phyloP scores from a whole-genome alignment of 2,113 vertebrate species.

The Thalassarche chlororhynchos region DNA sequence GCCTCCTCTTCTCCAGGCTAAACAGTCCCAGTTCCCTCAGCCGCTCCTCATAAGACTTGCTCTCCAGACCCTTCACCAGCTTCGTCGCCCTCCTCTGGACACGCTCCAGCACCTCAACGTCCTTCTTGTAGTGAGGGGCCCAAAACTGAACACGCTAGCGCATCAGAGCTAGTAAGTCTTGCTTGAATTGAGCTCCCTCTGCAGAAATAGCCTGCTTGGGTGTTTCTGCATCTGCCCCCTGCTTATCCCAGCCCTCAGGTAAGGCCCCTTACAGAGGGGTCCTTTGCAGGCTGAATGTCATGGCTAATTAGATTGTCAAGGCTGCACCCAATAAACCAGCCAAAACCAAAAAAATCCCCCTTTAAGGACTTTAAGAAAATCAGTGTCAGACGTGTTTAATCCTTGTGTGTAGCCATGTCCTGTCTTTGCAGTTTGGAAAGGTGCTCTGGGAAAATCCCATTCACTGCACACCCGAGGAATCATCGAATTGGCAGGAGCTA shows the following conservation, averaged over 20 bases:
- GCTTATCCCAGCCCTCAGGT: neutral
- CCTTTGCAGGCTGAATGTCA: neutral
- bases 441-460: constrained; percentile 50
- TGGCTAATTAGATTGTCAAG: neutral
- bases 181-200: neutral
- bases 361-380: neutral
- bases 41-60: no score
- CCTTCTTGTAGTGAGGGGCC: no score
- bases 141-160: no score
- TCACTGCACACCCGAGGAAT: constrained; percentile 80
- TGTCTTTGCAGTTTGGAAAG: constrained; percentile 71
- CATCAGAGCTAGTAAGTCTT: neutral
- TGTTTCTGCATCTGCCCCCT: neutral
- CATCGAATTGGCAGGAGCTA: constrained; percentile 81
- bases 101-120: no score
- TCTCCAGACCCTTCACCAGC: no score
- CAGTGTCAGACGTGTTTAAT: neutral
- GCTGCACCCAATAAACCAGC: neutral
- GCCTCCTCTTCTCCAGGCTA: no score
- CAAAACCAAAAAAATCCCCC: neutral
- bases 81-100: no score
- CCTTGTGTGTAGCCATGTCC: neutral
- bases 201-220: neutral
- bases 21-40: no score
- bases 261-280: neutral